Evolutionary conservation across 2,113 vertebrate genomes (phyloP), one percentile per base, ranked within the genome.

Genomic region (Erinaceus europaeus): DNA sequence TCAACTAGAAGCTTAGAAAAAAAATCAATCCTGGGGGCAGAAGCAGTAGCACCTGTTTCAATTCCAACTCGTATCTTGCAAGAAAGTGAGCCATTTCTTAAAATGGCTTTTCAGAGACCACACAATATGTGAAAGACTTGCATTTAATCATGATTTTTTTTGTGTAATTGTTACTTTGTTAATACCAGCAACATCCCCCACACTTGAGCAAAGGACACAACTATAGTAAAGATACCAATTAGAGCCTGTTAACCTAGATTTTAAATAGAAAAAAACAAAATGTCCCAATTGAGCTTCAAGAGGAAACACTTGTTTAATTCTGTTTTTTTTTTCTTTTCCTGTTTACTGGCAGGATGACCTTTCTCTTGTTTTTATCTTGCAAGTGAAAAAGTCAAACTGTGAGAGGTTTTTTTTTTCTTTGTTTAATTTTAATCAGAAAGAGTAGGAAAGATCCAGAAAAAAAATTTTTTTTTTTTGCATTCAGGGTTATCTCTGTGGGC

Each of bases 291-390:
- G 36, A 78, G 32, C 6, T 27, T 6, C 32, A n/a, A 18, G 6
- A n/a, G 14, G n/a, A 78, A 69, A 85, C 11, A 4, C 50, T 48
- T 69, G n/a, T 73, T 9, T 76, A 32, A 13, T 32, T n/a, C n/a
- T n/a, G n/a, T n/a, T n/a, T n/a, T n/a, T n/a, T n/a, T n/a, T n/a
- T n/a, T n/a, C n/a, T n/a, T 62, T 78, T 32, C 42, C 55, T 38
- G 42, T 83, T 79, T 89, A 76, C 84, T 64, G 80, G 32, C 50
- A 53, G 7, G 9, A 73, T 93, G 94, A 94, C 68, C 80, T 95
- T 94, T 95, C 40, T 68, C 18, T 21, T 52, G 17, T 32, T 15
- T 34, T 72, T 88, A 38, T 68, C 78, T 86, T 88, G 42, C 69
- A 88, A 82, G 61, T 78, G 20, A 40, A 5, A 42, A 64, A 64